phyloP scores from a whole-genome alignment of 2,888 invertebrate genomes.

The Auanema freiburgensis region DNA sequence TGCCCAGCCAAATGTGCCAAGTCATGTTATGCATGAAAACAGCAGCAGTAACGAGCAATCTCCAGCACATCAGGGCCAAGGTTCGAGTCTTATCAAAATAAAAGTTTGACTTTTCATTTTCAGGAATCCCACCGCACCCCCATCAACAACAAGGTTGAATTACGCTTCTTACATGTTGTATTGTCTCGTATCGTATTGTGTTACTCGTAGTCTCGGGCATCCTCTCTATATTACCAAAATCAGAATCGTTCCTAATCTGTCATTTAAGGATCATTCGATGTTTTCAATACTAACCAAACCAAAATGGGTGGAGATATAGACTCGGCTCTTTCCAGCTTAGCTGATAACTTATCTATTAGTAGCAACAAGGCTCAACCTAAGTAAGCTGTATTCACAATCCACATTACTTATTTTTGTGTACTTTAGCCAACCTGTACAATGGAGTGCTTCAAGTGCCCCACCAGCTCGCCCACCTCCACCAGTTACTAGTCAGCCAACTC shows the following conservation, averaged over 20 bases:
- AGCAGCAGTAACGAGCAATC: conserved; percentile 15
- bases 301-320: conserved; percentile 33
- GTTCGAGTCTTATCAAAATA: no score
- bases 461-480: conserved; percentile 19
- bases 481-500: conserved; percentile 8
- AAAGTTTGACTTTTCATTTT: neutral
- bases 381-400: conserved; percentile 6
- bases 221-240: neutral
- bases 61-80: conserved; percentile 12
- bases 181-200: neutral
- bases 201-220: conserved; percentile 3
- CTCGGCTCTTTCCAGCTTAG: conserved; percentile 36
- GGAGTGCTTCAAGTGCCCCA: conserved; percentile 15
- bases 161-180: conserved; percentile 4
- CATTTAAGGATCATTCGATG: conserved; percentile 9
- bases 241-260: neutral
- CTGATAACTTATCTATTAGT: conserved; percentile 41
- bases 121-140: conserved; percentile 8
- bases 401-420: neutral
- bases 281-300: conserved; percentile 21
- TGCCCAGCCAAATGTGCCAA: conserved; percentile 27
- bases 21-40: conserved; percentile 21
- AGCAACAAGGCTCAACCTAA: conserved; percentile 15
- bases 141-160: conserved; percentile 7
- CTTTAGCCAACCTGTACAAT: conserved; percentile 27